Conservation (phyloP, 1,140 invertebrate genomes). For the Oreohelix idahoensis region DNA sequence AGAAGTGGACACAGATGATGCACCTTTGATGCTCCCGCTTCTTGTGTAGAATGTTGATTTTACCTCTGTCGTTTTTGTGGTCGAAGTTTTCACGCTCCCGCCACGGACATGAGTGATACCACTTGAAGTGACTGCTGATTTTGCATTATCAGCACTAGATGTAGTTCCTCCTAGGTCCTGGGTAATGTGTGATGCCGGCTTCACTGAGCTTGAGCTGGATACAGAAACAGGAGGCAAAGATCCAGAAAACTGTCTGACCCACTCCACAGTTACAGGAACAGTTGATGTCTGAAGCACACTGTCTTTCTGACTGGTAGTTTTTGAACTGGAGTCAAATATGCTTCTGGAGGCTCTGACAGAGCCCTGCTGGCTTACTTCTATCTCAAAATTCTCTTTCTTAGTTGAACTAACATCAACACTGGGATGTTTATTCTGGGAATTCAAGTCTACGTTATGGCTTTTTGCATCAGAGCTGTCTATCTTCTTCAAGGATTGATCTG, state of each 20-base stretch:
- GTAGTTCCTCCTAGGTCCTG: background rate
- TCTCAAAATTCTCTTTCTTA: slow-evolving; percentile 13
- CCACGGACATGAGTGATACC: slow-evolving; percentile 4
- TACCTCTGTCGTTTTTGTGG: slow-evolving; percentile 12
- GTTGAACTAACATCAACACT: background rate
- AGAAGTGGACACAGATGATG: background rate
- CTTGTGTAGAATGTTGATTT: background rate
- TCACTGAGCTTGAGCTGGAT: background rate
- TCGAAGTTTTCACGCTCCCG: slow-evolving; percentile 38
- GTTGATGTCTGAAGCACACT: background rate
- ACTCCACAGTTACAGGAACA: background rate
- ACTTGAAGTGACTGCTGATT: background rate
- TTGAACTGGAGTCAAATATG: background rate
- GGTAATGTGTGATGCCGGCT: background rate
- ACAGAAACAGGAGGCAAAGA: background rate
- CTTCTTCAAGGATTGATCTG: background rate
- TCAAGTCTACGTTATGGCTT: no score
- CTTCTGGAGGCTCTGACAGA: slow-evolving; percentile 18
- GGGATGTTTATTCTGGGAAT: background rate
- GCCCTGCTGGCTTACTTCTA: background rate
- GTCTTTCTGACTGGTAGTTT: background rate
- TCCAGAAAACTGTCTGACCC: background rate
- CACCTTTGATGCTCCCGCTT: slow-evolving; percentile 29
- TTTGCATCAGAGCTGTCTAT: background rate
- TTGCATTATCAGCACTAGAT: background rate